Conservation (phyloP, 2,113 vertebrate species). For the Microtus oregoni region DNA sequence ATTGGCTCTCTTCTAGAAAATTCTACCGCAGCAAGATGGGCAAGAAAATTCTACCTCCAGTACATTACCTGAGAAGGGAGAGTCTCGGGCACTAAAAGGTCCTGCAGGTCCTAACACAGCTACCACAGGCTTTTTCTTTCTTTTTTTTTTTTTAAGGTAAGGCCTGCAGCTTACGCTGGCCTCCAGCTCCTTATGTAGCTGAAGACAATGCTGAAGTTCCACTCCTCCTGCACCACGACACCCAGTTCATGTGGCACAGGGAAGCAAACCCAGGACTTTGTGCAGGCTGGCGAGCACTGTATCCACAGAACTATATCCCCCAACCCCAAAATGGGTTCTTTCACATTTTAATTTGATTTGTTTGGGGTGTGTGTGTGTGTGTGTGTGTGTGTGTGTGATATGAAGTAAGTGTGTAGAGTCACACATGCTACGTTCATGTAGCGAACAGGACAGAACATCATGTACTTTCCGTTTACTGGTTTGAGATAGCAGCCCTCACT, state of each 20-base stretch:
- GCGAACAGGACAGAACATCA: neutral
- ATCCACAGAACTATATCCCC: neutral
- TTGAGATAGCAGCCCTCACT: neutral
- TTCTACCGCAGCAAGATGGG: neutral
- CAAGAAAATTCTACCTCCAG: slow-evolving; percentile 9
- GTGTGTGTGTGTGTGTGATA: neutral
- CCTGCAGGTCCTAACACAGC: neutral
- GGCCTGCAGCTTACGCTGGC: neutral
- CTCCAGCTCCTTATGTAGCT: neutral
- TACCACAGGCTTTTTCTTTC: neutral
- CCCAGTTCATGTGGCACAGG: neutral
- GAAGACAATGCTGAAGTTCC: neutral
- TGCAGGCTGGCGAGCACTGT: neutral
- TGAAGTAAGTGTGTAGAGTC: neutral
- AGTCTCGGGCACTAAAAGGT: neutral
- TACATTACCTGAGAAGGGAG: neutral
- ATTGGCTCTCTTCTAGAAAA: neutral
- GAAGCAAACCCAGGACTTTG: neutral
- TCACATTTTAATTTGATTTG: neutral
- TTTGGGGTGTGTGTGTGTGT: neutral
- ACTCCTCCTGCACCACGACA: neutral
- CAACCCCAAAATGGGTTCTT: neutral
- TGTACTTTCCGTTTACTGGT: neutral
- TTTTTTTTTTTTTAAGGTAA: neutral
- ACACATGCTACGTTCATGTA: neutral